A percentile compares a stretch with the other conserved stretches of the same genome.
Evolutionary conservation across 2,888 invertebrate species (phyloP).

Genomic region (Melieria omissa): DNA sequence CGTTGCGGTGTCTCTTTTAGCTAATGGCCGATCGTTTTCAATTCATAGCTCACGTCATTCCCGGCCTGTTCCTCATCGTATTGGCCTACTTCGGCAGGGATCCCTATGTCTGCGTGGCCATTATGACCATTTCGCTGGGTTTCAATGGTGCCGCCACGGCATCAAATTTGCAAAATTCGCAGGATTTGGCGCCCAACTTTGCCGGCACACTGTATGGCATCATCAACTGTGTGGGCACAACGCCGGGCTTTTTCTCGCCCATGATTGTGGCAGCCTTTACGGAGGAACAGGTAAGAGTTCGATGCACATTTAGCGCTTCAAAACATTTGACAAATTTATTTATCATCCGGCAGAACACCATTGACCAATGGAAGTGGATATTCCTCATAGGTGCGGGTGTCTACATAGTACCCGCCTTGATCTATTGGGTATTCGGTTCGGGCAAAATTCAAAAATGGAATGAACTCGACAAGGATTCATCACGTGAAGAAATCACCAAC

Average conservation of each 20-base stretch:
- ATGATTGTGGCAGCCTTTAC: constrained; percentile 72
- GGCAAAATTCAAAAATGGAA: constrained; percentile 81
- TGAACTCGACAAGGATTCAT: constrained; percentile 60
- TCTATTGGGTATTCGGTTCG: constrained; percentile 78
- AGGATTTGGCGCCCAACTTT: constrained; percentile 80
- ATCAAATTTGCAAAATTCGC: constrained; percentile 73
- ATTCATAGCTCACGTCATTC: constrained; percentile 71
- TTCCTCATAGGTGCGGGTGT: constrained; percentile 78
- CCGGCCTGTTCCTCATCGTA: constrained; percentile 69
- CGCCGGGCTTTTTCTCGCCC: constrained; percentile 78
- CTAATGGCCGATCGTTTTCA: neutral
- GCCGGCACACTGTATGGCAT: constrained; percentile 80
- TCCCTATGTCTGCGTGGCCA: constrained; percentile 72
- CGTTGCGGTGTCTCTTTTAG: neutral
- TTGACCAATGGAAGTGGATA: constrained; percentile 79
- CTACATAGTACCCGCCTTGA: constrained; percentile 75
- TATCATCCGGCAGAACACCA: constrained; percentile 72
- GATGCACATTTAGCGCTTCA: neutral
- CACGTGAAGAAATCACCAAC: constrained; percentile 57
- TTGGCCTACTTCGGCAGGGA: constrained; percentile 74
- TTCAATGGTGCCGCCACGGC: constrained; percentile 74
- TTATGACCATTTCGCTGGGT: constrained; percentile 77
- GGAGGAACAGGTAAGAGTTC: constrained; percentile 50
- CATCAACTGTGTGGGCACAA: constrained; percentile 78
- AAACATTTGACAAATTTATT: neutral